These are phyloP conservation scores for Onchidella celtica DNA, from an alignment of 2,888 invertebrate genomes.

Conservation along the genomic window DNA sequence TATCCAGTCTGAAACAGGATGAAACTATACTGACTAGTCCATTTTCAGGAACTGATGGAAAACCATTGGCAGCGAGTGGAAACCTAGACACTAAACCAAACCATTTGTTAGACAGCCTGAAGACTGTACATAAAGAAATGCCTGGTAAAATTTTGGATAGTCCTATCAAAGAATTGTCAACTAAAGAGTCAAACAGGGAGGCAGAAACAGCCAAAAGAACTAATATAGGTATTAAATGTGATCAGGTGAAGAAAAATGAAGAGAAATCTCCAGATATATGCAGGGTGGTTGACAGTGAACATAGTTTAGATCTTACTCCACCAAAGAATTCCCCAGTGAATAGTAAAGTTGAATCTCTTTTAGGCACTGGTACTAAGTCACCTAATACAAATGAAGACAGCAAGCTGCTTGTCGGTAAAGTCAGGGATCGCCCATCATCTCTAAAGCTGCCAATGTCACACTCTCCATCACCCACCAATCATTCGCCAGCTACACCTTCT, in stretches of 20 bases:
- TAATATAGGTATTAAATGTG: neutral
- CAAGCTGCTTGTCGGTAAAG: neutral
- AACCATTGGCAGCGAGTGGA: neutral
- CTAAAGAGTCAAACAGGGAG: neutral
- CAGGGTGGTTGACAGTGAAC: neutral
- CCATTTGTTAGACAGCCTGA: neutral
- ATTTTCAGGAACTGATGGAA: neutral
- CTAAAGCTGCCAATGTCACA: neutral
- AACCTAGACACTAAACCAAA: neutral
- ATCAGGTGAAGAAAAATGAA: neutral
- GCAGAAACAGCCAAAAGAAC: neutral
- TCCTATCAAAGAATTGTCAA: neutral
- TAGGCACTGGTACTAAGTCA: neutral
- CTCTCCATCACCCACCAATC: neutral
- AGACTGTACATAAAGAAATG: neutral
- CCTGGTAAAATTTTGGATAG: neutral
- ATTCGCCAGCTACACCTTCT: slow-evolving; percentile 6
- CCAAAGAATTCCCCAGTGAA: neutral
- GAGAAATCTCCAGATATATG: neutral
- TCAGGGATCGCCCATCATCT: neutral
- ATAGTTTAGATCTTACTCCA: neutral
- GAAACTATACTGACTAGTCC: neutral
- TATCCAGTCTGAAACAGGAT: neutral
- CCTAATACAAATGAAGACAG: neutral
- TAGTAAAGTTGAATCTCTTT: neutral